Base-by-base conservation (phyloP, 1,140 invertebrate species). In the Psix sp. region DNA sequence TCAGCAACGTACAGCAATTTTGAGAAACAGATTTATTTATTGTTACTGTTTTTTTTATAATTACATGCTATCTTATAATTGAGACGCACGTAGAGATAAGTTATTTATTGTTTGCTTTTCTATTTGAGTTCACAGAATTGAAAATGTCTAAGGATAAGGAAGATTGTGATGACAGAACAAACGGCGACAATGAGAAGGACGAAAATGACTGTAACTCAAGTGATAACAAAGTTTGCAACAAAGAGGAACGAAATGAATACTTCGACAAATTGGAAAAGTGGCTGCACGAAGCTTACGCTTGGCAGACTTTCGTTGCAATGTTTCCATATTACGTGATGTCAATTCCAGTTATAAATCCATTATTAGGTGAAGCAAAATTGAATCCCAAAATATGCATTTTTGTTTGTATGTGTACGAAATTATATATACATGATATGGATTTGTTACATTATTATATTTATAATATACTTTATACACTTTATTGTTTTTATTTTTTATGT, bases 271-370 rank as follows among this genome's bases (percentile, higher is more conserved):
- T 89, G 42, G 82, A 88, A 57, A 86, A 84, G 78, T 89, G 88
- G 88, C 66, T 89, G n/a, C 81, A 88, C 15, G 85, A 89, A 46
- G 87, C 83, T 6, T 87, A 88, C 67, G 84, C 85, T 5, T 89
- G 88, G 87, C 87, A 89, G 31, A 86, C 80, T 51, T 82, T 88
- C 38, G 82, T 86, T 14, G 80, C 86, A 9, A 83, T 83, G 74
- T 84, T 88, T 75, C 88, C 88, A 0, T 87, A 88, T 78, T 85
- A 85, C 62, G 18, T 88, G 24, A 81, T 87, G 76, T 84, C 83
- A 17, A 84, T 84, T 62, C 86, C 87, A 63, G 70, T 84, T 31
- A 73, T 81, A 40, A 82, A 78, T 60, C 65, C 77, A 35, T 10
- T 79, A 10, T 11, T 77, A 49, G 82, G 84, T 86, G 80, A 67